Percentiles rank a stretch among this genome's conserved stretches.
These are phyloP conservation scores for Poecilobothrus nobilitatus DNA, from an alignment of 2,888 invertebrate species.

Conservation along the genomic window DNA sequence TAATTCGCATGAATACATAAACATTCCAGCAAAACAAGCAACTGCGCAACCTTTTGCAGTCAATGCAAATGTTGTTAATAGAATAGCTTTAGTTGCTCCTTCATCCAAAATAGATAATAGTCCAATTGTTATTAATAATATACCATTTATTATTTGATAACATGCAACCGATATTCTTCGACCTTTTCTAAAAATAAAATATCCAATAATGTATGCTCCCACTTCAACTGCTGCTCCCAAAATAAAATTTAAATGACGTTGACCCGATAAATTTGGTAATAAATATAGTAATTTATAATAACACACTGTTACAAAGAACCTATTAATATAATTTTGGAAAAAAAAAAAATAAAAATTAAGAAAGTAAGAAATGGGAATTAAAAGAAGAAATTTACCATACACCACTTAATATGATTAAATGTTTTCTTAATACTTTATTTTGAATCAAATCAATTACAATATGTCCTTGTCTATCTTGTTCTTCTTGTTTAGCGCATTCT, in stretches of 20 bases:
- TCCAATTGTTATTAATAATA: slow-evolving; percentile 40
- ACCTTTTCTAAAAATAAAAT: slow-evolving; percentile 40
- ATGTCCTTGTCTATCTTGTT: no score
- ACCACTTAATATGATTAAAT: no score
- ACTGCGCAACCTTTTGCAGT: slow-evolving; percentile 44
- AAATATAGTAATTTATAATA: no score
- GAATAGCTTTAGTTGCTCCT: background rate
- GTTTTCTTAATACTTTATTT: no score
- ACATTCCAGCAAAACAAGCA: slow-evolving; percentile 44
- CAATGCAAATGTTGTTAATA: slow-evolving; percentile 31
- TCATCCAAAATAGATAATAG: slow-evolving; percentile 15
- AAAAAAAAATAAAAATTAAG: slow-evolving; percentile 35
- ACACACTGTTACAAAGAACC: no score
- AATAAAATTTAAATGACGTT: no score
- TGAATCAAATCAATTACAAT: no score
- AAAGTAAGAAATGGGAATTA: no score
- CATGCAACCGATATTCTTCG: slow-evolving; percentile 41
- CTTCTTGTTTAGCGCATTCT: no score
- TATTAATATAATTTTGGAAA: no score
- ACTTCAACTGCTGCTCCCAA: slow-evolving; percentile 29
- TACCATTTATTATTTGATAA: slow-evolving; percentile 41
- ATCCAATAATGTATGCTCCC: slow-evolving; percentile 39
- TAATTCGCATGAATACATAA: slow-evolving; percentile 40
- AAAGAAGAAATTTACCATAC: no score
- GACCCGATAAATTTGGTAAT: no score